Evolutionary conservation across 2,113 vertebrate genomes (phyloP), one percentile per base, ranked within the genome.

Genomic region (Rallus limicola): DNA sequence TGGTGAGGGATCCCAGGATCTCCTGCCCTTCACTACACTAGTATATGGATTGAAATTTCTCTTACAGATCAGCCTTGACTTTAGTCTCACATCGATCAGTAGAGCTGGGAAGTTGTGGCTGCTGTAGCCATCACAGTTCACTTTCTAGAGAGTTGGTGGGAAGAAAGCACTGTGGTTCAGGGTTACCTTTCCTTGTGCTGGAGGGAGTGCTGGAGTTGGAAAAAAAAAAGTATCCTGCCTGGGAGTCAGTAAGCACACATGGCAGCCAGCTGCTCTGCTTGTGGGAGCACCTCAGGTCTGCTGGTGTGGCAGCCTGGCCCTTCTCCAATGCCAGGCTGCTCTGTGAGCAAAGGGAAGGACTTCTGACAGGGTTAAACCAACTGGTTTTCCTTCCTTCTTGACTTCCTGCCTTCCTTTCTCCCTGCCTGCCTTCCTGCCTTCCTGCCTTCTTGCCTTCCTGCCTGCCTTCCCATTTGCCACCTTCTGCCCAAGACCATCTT

Each of bases 41-140:
- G 19, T 11, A 42, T 25, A 33, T 28, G 53, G 42, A 33, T 6
- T 17, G 58, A 76, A 46, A 26, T 38, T 25, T 46, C 23, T 46
- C 31, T 42, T 69, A 44, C 44, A 84, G 68, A 34, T 38, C 18
- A 26, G 55, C 18, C 10, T 34, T 50, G 34, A 33, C 29, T 72
- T 59, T 6, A 23, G n/a, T 20, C 50, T 33, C 2, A 4, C 12
- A 24, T 19, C 1, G 1, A 2, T 26, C 59, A 50, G 44, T 21
- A 63, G 33, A 60, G 50, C 9, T 14, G 70, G 60, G 21, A 82
- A 29, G 62, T 11, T 82, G 36, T 6, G 76, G 36, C 36, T 56
- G 71, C 34, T 93, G 34, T 17, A 40, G 36, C 12, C 7, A 21
- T 16, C 63, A 16, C 20, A 79, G n/a, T 25, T 86, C 50, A 16